These are phyloP conservation scores for Podarcis raffonei DNA, from an alignment of 2,113 vertebrate species.

Conservation along the genomic window DNA sequence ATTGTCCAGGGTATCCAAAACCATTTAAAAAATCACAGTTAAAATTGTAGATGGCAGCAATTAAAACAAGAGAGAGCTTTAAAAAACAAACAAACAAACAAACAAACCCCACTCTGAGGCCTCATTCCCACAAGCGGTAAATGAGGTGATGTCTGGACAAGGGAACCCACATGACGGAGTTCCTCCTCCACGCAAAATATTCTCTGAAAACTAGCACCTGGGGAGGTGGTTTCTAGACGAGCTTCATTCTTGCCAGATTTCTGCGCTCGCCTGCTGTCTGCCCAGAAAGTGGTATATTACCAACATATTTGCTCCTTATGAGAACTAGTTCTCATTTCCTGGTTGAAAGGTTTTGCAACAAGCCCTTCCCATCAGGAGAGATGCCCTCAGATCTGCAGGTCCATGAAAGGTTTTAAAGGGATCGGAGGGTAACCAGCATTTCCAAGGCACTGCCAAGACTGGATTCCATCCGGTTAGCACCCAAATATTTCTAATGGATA, in stretches of 20 bases:
- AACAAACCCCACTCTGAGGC: neutral
- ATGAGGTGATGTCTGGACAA: neutral
- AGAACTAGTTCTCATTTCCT: neutral
- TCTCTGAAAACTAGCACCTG: neutral
- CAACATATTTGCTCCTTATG: neutral
- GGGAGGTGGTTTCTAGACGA: neutral
- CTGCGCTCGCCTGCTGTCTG: neutral
- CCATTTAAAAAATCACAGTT: neutral
- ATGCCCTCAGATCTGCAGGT: neutral
- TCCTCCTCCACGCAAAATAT: neutral
- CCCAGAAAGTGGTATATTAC: neutral
- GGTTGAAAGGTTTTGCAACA: neutral
- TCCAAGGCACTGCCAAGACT: neutral
- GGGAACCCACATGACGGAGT: neutral
- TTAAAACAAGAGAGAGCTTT: too few species aligned
- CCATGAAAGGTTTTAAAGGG: neutral
- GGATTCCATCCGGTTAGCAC: neutral
- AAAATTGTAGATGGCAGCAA: neutral
- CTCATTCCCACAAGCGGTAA: neutral
- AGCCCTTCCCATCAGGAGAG: neutral
- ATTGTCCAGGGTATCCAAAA: neutral
- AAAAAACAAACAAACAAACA: neutral
- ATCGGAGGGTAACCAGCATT: neutral
- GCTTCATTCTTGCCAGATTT: neutral
- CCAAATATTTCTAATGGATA: neutral